Conservation (phyloP, 1,140 invertebrate genomes). For the Wiebesia pumilae region DNA sequence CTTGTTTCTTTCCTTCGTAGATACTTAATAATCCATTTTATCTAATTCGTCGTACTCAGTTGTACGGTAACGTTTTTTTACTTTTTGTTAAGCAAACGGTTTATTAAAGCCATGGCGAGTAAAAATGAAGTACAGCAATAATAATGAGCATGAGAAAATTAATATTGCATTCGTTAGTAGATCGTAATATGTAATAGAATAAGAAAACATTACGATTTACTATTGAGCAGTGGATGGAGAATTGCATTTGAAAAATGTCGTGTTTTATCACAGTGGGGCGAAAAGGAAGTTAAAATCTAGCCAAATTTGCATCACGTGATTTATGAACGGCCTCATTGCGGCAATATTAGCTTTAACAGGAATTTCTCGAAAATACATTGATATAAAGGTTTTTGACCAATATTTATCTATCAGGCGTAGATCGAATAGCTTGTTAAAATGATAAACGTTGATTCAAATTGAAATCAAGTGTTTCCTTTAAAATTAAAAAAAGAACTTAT, state of each 20-base stretch:
- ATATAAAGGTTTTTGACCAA: background rate
- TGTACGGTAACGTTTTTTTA: background rate
- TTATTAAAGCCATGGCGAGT: background rate
- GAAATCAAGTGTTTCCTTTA: background rate
- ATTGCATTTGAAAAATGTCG: background rate
- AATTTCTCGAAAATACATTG: conserved; percentile 1
- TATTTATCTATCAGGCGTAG: background rate
- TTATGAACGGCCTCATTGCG: conserved; percentile 13
- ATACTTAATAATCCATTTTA: conserved; percentile 1
- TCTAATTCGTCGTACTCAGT: background rate
- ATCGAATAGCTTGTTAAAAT: background rate
- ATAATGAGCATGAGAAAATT: background rate
- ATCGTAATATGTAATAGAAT: background rate
- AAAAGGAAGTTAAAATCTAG: background rate
- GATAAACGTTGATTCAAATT: no score
- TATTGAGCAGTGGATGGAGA: background rate
- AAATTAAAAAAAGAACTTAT: background rate
- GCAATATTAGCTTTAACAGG: background rate
- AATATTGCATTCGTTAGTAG: background rate
- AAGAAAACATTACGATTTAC: background rate
- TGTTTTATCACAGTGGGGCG: background rate
- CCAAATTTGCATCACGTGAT: conserved; percentile 17
- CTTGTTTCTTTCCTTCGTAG: background rate
- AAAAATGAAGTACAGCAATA: background rate
- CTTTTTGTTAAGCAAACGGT: background rate